Evolutionary conservation across 2,113 vertebrate species (phyloP).

Genomic region (Benthochromis sp.): DNA sequence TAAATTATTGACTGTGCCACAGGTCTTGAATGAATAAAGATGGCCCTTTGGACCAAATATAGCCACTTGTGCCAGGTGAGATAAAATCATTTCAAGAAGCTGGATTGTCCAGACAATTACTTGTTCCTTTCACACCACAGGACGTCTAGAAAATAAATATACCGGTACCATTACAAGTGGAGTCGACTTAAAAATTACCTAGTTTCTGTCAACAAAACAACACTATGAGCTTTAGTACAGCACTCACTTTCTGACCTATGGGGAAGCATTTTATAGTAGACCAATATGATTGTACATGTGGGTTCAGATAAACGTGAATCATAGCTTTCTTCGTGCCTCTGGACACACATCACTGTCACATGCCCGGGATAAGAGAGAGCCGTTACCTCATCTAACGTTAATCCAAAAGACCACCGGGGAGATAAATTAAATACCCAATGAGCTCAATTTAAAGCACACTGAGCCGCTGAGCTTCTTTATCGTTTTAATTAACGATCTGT

Average conservation of each 20-base stretch:
- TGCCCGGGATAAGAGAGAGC: neutral
- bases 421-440: neutral
- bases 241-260: neutral
- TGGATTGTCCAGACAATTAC: neutral
- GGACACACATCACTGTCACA: constrained; percentile 25
- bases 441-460: neutral
- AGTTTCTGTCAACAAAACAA: neutral
- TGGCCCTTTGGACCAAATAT: neutral
- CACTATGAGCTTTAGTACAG: neutral
- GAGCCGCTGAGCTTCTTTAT: neutral
- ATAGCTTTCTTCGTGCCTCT: constrained; percentile 3
- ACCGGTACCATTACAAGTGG: neutral
- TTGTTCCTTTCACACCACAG: neutral
- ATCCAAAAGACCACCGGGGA: neutral
- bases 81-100: neutral
- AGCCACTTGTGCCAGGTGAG: neutral
- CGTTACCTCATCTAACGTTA: neutral
- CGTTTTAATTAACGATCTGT: neutral
- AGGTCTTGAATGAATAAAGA: constrained; percentile 25
- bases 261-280: neutral
- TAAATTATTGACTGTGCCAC: constrained; percentile 41
- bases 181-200: neutral
- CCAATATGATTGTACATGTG: neutral
- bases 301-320: neutral
- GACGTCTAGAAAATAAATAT: neutral